These are phyloP conservation scores for Sminthopsis crassicaudata DNA, from an alignment of 2,113 vertebrate genomes.

Conservation along the genomic window DNA sequence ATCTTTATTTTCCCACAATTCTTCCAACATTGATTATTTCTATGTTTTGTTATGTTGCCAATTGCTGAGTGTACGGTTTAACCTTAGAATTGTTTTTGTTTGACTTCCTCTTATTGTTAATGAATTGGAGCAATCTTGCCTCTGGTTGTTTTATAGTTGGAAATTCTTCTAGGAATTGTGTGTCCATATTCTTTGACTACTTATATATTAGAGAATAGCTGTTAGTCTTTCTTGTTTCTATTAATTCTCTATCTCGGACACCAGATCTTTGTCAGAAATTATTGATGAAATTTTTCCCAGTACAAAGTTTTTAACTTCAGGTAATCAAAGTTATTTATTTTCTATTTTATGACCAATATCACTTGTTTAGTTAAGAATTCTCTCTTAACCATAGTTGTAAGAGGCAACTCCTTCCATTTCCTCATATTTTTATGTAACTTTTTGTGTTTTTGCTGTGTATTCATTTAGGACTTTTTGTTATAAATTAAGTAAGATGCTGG, in stretches of 20 bases:
- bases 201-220: too few relatives aligned
- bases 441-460: neutral
- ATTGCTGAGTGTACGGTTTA: neutral
- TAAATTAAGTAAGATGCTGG: neutral
- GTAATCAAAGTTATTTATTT: neutral
- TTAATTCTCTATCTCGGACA: neutral
- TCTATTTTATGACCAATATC: neutral
- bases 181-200: too few relatives aligned
- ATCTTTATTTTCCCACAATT: neutral
- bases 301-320: neutral
- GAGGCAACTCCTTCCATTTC: neutral
- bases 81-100: neutral
- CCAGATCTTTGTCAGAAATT: neutral
- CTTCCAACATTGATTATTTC: neutral
- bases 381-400: neutral
- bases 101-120: neutral
- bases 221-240: too few relatives aligned
- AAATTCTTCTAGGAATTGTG: too few relatives aligned
- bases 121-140: neutral
- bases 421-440: neutral
- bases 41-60: neutral
- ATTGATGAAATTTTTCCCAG: neutral
- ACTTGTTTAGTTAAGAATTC: neutral
- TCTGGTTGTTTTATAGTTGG: neutral
- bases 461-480: neutral